These are phyloP conservation scores for Pogona vitticeps DNA, from an alignment of 2,113 vertebrate genomes.

Conservation along the genomic window DNA sequence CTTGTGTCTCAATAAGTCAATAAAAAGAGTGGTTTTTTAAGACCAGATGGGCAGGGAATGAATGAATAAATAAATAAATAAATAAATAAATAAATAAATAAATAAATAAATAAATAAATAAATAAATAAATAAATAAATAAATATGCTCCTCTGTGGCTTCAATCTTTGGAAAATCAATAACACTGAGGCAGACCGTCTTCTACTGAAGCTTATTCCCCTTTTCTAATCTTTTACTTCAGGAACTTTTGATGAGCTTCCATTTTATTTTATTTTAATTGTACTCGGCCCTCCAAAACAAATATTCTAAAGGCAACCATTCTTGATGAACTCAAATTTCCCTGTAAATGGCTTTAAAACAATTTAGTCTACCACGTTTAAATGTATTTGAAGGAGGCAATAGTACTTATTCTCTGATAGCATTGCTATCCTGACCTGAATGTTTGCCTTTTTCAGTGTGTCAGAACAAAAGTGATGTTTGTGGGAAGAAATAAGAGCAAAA, in stretches of 20 bases:
- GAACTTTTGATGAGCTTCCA: not conserved
- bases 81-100: too few species aligned
- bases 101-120: too few species aligned
- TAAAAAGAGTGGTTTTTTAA: too few species aligned
- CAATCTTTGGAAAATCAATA: not conserved
- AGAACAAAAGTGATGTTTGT: not conserved
- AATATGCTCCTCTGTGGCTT: too few species aligned
- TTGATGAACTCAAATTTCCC: not conserved
- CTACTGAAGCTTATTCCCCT: too few species aligned
- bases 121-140: too few species aligned
- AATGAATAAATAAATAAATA: too few species aligned
- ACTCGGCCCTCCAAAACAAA: not conserved
- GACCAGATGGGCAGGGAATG: too few species aligned
- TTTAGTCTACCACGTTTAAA: not conserved
- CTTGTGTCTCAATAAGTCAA: too few species aligned
- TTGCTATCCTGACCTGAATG: not conserved
- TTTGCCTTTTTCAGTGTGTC: not conserved
- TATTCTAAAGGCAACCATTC: not conserved
- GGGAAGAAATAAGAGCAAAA: not conserved
- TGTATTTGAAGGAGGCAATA: not conserved
- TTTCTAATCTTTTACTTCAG: not conserved
- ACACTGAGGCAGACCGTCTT: not conserved
- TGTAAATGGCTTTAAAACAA: not conserved
- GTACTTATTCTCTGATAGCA: not conserved
- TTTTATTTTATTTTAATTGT: not conserved